Percentiles rank a stretch among this genome's conserved stretches.
These are phyloP conservation scores for Drosophila nigritarsus DNA, from an alignment of 2,888 invertebrate species.

Conservation along the genomic window DNA sequence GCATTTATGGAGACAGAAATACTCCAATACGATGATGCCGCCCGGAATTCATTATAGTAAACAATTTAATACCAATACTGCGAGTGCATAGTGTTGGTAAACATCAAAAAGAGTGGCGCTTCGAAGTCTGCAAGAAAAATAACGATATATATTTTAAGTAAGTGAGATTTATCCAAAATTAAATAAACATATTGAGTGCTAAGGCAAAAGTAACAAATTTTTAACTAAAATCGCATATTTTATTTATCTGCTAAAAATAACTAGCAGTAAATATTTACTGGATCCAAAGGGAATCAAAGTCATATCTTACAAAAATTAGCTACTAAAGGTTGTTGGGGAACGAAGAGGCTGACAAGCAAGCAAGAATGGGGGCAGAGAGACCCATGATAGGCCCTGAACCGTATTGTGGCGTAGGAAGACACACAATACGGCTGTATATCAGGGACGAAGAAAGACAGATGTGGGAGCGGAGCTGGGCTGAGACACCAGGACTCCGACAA, in stretches of 20 bases:
- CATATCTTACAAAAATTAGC: neutral
- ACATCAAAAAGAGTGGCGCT: constrained; percentile 37
- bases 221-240: too few relatives aligned
- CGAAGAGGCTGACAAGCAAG: too few relatives aligned
- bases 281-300: neutral
- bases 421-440: too few relatives aligned
- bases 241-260: too few relatives aligned
- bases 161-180: neutral
- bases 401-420: too few relatives aligned
- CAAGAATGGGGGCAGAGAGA: too few relatives aligned
- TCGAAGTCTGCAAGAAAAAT: constrained; percentile 52
- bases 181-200: neutral
- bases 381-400: too few relatives aligned
- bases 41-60: constrained; percentile 84
- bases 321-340: neutral
- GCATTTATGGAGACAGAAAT: constrained; percentile 84
- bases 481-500: too few relatives aligned
- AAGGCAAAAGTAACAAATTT: neutral
- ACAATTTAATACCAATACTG: constrained; percentile 80
- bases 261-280: neutral
- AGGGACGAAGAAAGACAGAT: too few relatives aligned
- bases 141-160: neutral
- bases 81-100: constrained; percentile 73
- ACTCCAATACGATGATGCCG: constrained; percentile 85
- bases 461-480: too few relatives aligned